Conservation (phyloP, 1,140 invertebrate genomes). For the Apis dorsata region DNA sequence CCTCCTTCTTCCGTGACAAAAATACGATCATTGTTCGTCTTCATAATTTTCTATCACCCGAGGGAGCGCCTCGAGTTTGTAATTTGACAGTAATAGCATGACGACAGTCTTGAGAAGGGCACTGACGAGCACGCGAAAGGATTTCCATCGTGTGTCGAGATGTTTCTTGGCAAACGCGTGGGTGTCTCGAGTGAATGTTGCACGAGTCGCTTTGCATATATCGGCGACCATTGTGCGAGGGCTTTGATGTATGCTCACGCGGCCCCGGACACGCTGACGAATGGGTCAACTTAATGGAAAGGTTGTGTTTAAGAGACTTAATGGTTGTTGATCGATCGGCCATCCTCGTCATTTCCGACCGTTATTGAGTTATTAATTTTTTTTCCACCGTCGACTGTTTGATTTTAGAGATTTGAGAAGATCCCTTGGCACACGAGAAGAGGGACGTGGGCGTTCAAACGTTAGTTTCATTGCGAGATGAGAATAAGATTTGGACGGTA, state of each 20-base stretch:
- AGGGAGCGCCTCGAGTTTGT: conserved; percentile 35
- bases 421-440: background rate
- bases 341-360: conserved; percentile 1
- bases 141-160: conserved; percentile 39
- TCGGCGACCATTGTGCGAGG: conserved; percentile 33
- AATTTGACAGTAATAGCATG: conserved; percentile 36
- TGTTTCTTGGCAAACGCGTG: conserved; percentile 38
- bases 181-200: conserved; percentile 39
- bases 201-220: conserved; percentile 29
- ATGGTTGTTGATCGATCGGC: conserved; percentile 35
- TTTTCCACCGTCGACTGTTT: background rate
- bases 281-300: conserved; percentile 45
- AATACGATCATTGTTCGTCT: conserved; percentile 36
- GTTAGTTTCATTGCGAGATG: background rate
- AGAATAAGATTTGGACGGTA: no score
- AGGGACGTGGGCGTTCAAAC: background rate
- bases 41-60: conserved; percentile 30
- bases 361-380: conserved; percentile 47
- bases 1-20: background rate
- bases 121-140: conserved; percentile 30
- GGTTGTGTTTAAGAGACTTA: conserved; percentile 47
- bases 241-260: conserved; percentile 47
- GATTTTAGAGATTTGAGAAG: background rate
- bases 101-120: conserved; percentile 33
- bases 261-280: conserved; percentile 33